Conservation (phyloP, 2,888 invertebrate species). For the Phortica okadai region DNA sequence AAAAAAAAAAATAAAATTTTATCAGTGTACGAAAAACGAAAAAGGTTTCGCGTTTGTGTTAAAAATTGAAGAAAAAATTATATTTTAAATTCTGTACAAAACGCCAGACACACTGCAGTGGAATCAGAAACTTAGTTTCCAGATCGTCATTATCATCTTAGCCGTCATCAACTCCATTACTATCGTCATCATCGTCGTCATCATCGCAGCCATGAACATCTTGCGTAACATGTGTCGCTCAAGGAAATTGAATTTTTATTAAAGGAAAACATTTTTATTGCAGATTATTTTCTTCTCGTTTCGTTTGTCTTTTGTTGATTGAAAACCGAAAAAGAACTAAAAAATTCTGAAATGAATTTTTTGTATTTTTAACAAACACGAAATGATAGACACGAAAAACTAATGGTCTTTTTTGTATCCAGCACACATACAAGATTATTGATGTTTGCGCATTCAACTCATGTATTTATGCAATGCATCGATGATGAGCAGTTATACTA, state of each 20-base stretch:
- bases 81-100: conserved; percentile 17
- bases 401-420: neutral
- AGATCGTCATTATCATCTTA: conserved; percentile 59
- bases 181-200: neutral
- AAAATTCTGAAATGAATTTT: no score
- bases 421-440: no score
- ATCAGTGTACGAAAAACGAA: neutral
- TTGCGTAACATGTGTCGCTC: conserved; percentile 66
- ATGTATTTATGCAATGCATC: no score
- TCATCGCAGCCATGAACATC: neutral
- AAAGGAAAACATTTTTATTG: conserved; percentile 72
- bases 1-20: conserved; percentile 11
- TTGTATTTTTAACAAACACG: no score
- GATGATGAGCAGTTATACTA: no score
- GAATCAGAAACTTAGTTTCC: conserved; percentile 37
- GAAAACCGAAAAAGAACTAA: neutral
- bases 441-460: no score
- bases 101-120: conserved; percentile 29
- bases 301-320: conserved; percentile 38
- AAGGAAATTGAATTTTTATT: conserved; percentile 73
- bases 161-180: conserved; percentile 40
- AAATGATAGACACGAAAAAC: neutral
- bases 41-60: conserved; percentile 15
- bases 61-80: neutral
- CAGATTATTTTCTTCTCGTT: conserved; percentile 64